Base-by-base conservation (phyloP, 2,797 vertebrate genomes). In the Cynodonichthys magdalenae region DNA sequence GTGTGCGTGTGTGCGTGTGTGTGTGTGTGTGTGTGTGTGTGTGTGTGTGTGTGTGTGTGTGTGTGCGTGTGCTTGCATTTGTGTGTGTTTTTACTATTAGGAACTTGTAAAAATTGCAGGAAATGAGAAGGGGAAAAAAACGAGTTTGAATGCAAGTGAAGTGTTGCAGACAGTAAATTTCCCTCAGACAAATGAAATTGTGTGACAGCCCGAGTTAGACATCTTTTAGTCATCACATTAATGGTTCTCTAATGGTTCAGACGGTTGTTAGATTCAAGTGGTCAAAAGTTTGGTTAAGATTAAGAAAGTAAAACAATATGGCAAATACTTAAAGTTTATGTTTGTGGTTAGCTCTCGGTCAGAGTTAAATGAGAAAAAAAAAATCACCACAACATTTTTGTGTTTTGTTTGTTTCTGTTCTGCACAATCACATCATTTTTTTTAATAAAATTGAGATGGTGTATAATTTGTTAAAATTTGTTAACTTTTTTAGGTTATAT, bases 191-290 rank as follows among this genome's bases (percentile, higher is more conserved):
- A 64, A 83, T 75, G 51, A 45, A 34, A 57, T 70, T 28, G 36
- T 55, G 1, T 70, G 60, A 61, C 66, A 63, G 48, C 19, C 3
- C 53, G 54, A 57, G 57, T 49, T 51, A 53, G 55, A 76, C 77
- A 79, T 75, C 66, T 69, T 74, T 65, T 72, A 53, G 71, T 78
- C 59, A 77, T 85, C 70, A 78, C 39, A 63, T 71, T 48, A 66
- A 72, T 52, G 45, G 59, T 70, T 70, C 69, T 42, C 54, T 78
- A 64, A 77, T 69, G 57, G 56, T 65, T 58, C 28, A 51, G 27
- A 60, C 72, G 77, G 62, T 64, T 74, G 60, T 69, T 66, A 74
- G 71, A 63, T 74, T 69, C 42, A 56, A 59, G 47, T 58, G 52
- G 64, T 69, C 59, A 46, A 80, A 73, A 59, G 50, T 77, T 79